Conservation (phyloP, 2,797 vertebrate genomes). For the Adrianichthys oophorus region DNA sequence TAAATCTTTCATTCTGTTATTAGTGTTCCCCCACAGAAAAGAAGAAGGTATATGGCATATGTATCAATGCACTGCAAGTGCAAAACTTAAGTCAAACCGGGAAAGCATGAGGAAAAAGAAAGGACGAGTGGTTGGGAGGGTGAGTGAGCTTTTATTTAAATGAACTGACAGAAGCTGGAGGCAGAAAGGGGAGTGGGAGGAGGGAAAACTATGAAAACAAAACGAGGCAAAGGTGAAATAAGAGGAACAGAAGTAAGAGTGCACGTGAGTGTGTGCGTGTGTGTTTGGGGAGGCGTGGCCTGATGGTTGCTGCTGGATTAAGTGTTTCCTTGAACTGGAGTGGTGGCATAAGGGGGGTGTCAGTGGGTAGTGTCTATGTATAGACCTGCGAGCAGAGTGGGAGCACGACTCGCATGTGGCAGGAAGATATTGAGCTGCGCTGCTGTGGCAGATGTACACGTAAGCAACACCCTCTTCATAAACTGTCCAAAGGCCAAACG, state of each 20-base stretch:
- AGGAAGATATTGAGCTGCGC: conserved; percentile 24
- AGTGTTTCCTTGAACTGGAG: conserved; percentile 51
- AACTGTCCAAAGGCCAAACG: conserved; percentile 6
- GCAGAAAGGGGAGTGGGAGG: conserved; percentile 62
- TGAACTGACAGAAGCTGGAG: conserved; percentile 48
- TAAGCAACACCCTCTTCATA: conserved; percentile 4
- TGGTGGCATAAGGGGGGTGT: conserved; percentile 34
- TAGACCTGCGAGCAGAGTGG: conserved; percentile 45
- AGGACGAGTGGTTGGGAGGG: conserved; percentile 24
- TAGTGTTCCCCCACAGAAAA: conserved; percentile 6
- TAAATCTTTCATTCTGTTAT: conserved; percentile 28
- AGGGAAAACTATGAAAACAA: conserved; percentile 48
- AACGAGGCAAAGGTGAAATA: conserved; percentile 68
- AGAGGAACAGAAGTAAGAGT: conserved; percentile 39
- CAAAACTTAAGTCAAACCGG: conserved; percentile 3
- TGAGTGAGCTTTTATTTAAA: conserved; percentile 57
- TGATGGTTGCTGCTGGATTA: conserved; percentile 17
- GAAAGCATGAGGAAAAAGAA: conserved; percentile 20
- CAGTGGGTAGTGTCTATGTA: conserved; percentile 59
- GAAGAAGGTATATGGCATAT: conserved; percentile 4
- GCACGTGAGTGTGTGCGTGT: conserved; percentile 11
- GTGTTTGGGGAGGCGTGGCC: conserved; percentile 33
- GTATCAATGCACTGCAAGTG: conserved; percentile 19
- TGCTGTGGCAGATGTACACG: conserved; percentile 12
- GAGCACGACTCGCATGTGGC: conserved; percentile 27